These are phyloP conservation scores for Eospalax fontanierii DNA, from an alignment of 2,797 vertebrate genomes.

Conservation along the genomic window DNA sequence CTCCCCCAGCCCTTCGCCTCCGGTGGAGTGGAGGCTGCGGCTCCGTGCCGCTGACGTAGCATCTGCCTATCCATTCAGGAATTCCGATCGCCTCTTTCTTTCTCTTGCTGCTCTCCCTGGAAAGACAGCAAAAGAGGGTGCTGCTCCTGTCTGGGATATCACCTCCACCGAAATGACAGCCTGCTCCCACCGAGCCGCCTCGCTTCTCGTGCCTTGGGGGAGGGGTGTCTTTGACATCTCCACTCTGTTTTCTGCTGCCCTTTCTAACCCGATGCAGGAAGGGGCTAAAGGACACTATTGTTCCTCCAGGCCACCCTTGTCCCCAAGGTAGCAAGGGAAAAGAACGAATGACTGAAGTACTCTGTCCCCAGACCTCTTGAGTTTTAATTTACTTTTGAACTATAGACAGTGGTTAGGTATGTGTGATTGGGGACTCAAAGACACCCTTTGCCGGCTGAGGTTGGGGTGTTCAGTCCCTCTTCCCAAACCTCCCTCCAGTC, in stretches of 20 bases:
- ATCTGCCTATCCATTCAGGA: constrained; percentile 93
- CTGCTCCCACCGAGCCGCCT: background rate
- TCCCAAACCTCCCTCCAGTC: background rate
- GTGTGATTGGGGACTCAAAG: background rate
- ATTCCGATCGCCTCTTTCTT: constrained; percentile 84
- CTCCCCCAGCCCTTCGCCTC: constrained; percentile 80
- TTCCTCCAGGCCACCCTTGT: constrained; percentile 67
- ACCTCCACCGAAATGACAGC: constrained; percentile 40
- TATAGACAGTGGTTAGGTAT: background rate
- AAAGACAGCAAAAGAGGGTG: constrained; percentile 79
- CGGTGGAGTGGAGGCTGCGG: constrained; percentile 91
- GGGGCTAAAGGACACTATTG: constrained; percentile 76
- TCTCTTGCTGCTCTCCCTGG: constrained; percentile 83
- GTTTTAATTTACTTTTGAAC: constrained; percentile 52
- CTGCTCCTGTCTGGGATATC: constrained; percentile 69
- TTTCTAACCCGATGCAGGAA: constrained; percentile 70
- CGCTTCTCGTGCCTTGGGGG: constrained; percentile 88
- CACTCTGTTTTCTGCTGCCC: constrained; percentile 15
- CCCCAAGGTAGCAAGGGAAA: constrained; percentile 59
- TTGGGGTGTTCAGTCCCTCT: background rate
- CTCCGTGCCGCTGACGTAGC: constrained; percentile 93
- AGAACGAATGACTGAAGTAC: background rate
- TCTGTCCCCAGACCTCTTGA: background rate
- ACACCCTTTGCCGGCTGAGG: background rate
- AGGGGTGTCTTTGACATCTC: constrained; percentile 80